These are phyloP conservation scores for Drosophila nigricruria DNA, from an alignment of 2,888 invertebrate species.

Conservation along the genomic window DNA sequence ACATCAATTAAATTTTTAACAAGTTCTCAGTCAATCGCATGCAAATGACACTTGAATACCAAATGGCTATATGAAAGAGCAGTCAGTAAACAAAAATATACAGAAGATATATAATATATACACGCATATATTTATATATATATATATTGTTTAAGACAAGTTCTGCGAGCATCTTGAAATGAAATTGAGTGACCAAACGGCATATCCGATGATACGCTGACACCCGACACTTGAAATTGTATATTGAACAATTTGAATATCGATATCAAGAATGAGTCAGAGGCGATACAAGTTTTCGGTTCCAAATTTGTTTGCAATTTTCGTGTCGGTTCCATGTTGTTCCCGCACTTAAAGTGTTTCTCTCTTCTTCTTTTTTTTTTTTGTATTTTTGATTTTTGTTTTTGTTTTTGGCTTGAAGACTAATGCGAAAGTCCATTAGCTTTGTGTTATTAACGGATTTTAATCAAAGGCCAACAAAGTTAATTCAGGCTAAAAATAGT, in stretches of 20 bases:
- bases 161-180: constrained; percentile 4
- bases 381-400: not conserved
- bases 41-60: constrained; percentile 25
- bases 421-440: constrained; percentile 10
- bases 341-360: constrained; percentile 8
- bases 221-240: constrained; percentile 8
- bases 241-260: constrained; percentile 11
- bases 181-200: not conserved
- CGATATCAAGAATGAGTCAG: constrained; percentile 15
- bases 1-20: constrained; percentile 23
- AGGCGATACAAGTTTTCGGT: constrained; percentile 1
- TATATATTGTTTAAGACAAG: constrained; percentile 8
- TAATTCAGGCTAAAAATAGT: constrained; percentile 10
- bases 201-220: constrained; percentile 10
- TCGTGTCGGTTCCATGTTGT: constrained; percentile 1
- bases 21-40: constrained; percentile 14
- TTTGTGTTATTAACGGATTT: constrained; percentile 2
- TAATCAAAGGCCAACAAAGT: constrained; percentile 8
- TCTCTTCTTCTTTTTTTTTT: not conserved
- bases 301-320: not conserved
- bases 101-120: not conserved
- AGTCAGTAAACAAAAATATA: not conserved
- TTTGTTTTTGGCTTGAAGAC: not conserved
- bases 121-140: not conserved
- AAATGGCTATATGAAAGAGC: constrained; percentile 14